phyloP scores from a whole-genome alignment of 2,888 invertebrate genomes.

The Cetonia aurata region DNA sequence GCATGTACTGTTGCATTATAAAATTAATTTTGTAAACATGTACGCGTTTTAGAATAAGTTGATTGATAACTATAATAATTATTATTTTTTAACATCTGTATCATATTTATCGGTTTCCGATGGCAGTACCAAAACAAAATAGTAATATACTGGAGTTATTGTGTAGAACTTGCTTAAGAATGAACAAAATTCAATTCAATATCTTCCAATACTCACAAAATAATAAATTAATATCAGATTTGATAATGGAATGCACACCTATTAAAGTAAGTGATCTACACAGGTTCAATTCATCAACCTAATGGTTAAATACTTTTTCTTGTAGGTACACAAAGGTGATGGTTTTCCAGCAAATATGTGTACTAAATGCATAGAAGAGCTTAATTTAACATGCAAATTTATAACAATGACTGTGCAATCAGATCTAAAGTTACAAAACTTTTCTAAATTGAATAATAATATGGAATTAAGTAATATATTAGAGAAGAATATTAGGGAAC shows the following conservation, averaged over 20 bases:
- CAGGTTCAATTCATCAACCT: no score
- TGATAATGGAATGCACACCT: constrained; percentile 19
- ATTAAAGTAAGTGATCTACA: constrained; percentile 11
- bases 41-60: no score
- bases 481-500: no score
- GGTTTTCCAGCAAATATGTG: constrained; percentile 15
- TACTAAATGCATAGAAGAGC: constrained; percentile 12
- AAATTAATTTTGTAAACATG: no score
- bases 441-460: not conserved
- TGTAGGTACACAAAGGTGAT: not conserved
- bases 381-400: constrained; percentile 13
- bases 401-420: constrained; percentile 11
- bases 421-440: not conserved
- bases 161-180: constrained; percentile 27
- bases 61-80: no score
- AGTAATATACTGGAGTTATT: constrained; percentile 7
- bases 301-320: no score
- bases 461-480: no score
- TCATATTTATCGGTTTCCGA: not conserved
- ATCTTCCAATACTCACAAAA: constrained; percentile 9
- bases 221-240: constrained; percentile 14
- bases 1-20: no score
- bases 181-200: constrained; percentile 9
- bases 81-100: no score
- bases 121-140: not conserved